These are phyloP conservation scores for Nannobrachium achirus DNA, from an alignment of 2,113 vertebrate genomes.

Conservation along the genomic window DNA sequence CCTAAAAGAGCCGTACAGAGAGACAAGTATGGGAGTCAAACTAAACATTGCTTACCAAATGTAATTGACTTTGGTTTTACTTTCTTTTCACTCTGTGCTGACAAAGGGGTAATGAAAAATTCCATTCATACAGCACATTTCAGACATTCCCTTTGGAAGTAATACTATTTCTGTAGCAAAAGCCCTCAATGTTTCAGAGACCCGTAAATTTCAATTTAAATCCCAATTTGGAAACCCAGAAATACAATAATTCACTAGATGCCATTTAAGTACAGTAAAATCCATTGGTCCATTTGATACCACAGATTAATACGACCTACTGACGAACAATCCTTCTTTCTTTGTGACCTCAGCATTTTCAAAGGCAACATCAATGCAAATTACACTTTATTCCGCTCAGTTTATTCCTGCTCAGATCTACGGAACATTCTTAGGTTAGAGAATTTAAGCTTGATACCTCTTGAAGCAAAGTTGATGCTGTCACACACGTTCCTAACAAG, in stretches of 20 bases:
- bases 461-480: conserved; percentile 25
- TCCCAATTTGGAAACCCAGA: conserved; percentile 16
- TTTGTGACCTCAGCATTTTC: conserved; percentile 22
- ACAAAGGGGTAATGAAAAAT: conserved; percentile 55
- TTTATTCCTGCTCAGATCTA: conserved; percentile 24
- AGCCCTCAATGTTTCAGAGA: conserved; percentile 22
- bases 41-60: conserved; percentile 99
- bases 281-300: conserved; percentile 16
- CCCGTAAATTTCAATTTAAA: conserved; percentile 27
- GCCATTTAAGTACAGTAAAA: conserved; percentile 4
- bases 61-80: conserved; percentile 99
- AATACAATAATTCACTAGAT: not conserved
- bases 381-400: conserved; percentile 23
- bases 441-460: conserved; percentile 43
- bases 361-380: conserved; percentile 24
- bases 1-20: conserved; percentile 99
- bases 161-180: conserved; percentile 43
- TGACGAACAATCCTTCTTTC: conserved; percentile 28
- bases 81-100: conserved; percentile 86
- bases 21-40: conserved; percentile 99
- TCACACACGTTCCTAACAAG: conserved; percentile 41
- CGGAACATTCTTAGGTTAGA: conserved; percentile 19
- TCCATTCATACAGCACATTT: too few relatives aligned
- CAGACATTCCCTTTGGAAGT: conserved; percentile 50
- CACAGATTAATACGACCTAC: not conserved